Evolutionary conservation across 2,797 vertebrate species (phyloP).

Genomic region (Chiroxiphia lanceolata): DNA sequence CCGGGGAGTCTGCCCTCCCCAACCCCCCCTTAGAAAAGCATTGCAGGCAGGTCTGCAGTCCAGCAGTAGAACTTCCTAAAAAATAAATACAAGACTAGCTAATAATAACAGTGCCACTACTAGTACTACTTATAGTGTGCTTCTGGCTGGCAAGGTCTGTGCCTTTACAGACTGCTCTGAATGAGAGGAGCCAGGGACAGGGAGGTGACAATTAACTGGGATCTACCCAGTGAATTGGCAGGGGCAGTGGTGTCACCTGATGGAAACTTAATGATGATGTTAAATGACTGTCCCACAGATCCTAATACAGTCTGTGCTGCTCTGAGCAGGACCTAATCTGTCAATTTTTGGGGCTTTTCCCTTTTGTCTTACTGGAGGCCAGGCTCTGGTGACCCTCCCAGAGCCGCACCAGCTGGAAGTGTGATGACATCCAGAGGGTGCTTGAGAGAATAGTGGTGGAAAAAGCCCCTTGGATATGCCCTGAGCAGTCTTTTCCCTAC

Average conservation of each 20-base stretch:
- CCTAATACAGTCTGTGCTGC: rapidly evolving
- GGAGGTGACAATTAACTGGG: neutral
- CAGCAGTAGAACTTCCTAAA: slow-evolving; percentile 28
- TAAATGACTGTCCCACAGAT: neutral
- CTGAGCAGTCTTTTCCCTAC: neutral
- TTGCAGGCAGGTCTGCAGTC: slow-evolving; percentile 37
- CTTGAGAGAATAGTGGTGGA: neutral
- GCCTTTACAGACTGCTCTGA: neutral
- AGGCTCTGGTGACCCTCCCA: neutral
- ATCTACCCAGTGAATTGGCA: neutral
- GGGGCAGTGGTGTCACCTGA: neutral
- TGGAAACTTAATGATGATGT: neutral
- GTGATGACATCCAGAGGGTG: neutral
- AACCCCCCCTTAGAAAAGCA: neutral
- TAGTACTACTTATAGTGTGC: neutral
- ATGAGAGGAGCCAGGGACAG: neutral
- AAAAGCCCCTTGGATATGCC: neutral
- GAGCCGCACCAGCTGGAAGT: neutral
- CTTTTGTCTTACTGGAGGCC: neutral
- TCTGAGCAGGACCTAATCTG: neutral
- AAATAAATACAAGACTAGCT: slow-evolving; percentile 42
- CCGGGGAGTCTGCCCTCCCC: slow-evolving; percentile 36
- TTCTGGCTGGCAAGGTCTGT: neutral
- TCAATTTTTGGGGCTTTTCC: neutral
- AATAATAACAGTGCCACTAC: slow-evolving; percentile 54